Percentiles rank a stretch among this genome's conserved stretches.
Conservation (phyloP, 2,888 invertebrate genomes). For the Horisme vitalbata region DNA sequence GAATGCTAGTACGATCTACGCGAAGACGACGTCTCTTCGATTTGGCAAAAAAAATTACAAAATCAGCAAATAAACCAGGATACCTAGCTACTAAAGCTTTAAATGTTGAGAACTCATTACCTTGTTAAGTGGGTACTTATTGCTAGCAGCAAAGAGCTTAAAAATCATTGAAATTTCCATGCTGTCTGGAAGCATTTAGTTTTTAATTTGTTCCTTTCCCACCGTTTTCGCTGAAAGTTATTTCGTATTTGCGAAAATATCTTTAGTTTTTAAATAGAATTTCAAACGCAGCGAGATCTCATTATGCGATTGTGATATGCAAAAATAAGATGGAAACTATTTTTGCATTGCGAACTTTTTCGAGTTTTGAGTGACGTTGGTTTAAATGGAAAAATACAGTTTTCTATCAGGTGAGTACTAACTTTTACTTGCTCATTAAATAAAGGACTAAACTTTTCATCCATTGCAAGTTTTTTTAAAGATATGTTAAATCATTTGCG, state of each 20-base stretch:
- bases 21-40: too few relatives aligned
- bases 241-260: slow-evolving; percentile 40
- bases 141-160: slow-evolving; percentile 6
- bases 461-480: too few relatives aligned
- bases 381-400: too few relatives aligned
- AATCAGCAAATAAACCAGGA: not conserved
- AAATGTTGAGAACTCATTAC: not conserved
- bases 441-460: too few relatives aligned
- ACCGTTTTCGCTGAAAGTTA: slow-evolving; percentile 28
- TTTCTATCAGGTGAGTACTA: too few relatives aligned
- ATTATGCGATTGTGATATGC: slow-evolving; percentile 10
- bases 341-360: not conserved
- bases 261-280: slow-evolving; percentile 28
- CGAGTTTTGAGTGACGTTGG: too few relatives aligned
- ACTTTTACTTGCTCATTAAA: too few relatives aligned
- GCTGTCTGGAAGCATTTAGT: slow-evolving; percentile 25
- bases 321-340: not conserved
- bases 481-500: too few relatives aligned
- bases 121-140: not conserved
- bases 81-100: not conserved
- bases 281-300: slow-evolving; percentile 13
- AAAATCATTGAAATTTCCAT: slow-evolving; percentile 18
- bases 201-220: slow-evolving; percentile 39
- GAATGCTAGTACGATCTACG: too few relatives aligned
- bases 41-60: too few relatives aligned